phyloP scores from a whole-genome alignment of 1,140 invertebrate species.

The Ditylenchus dipsaci region DNA sequence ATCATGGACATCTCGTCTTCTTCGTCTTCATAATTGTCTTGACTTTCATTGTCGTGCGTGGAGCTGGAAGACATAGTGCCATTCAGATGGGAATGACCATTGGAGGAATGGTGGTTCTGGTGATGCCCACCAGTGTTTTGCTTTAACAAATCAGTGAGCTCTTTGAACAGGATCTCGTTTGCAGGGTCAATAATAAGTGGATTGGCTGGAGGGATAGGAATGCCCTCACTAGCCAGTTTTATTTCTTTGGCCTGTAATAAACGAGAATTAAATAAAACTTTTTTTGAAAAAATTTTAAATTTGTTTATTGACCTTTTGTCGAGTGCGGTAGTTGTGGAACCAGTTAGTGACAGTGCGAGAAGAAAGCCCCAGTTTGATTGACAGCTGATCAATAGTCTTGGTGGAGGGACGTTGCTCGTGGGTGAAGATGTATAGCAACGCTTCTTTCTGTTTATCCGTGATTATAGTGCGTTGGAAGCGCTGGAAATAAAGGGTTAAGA shows the following conservation, averaged over 20 bases:
- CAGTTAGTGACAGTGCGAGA: slow-evolving; percentile 95
- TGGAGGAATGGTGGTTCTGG: slow-evolving; percentile 14
- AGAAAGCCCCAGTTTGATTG: slow-evolving; percentile 81
- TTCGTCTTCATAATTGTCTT: background rate
- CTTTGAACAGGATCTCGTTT: slow-evolving; percentile 15
- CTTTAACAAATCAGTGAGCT: slow-evolving; percentile 18
- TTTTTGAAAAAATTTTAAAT: background rate
- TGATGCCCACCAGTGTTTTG: slow-evolving; percentile 1
- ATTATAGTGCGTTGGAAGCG: slow-evolving; percentile 74
- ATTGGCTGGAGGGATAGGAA: background rate
- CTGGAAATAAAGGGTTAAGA: no score
- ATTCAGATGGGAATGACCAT: background rate
- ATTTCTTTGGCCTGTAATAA: slow-evolving; percentile 21
- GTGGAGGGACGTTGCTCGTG: slow-evolving; percentile 93
- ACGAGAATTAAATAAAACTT: background rate
- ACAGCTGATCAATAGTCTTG: slow-evolving; percentile 87
- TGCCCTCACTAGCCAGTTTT: slow-evolving; percentile 10
- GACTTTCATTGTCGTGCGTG: background rate
- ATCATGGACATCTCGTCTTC: background rate
- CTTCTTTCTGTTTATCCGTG: slow-evolving; percentile 96
- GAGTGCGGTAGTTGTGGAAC: slow-evolving; percentile 99
- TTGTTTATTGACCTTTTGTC: slow-evolving; percentile 69
- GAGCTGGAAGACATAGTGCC: background rate
- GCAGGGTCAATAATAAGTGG: slow-evolving; percentile 2
- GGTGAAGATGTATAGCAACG: slow-evolving; percentile 81